Evolutionary conservation across 1,140 invertebrate genomes (phyloP).

Genomic region (Ceratosolen fusciceps): DNA sequence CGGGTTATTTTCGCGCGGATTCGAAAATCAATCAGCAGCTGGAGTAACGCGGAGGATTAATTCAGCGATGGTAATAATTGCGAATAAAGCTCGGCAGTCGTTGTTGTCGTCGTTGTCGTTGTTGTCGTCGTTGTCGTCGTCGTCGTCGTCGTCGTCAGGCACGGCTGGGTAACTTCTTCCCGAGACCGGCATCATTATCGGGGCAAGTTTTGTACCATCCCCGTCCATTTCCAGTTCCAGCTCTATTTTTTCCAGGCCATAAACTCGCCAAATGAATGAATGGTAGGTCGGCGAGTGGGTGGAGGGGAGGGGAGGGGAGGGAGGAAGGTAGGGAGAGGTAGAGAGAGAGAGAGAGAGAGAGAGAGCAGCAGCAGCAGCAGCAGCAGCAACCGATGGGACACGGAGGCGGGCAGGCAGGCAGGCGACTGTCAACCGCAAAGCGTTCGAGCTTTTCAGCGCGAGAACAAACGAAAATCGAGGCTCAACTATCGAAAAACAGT

Average conservation of each 20-base stretch:
- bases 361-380: too few species aligned
- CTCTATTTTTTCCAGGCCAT: constrained; percentile 30
- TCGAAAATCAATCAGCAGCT: too few species aligned
- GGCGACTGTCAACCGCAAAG: constrained; percentile 55
- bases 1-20: too few species aligned
- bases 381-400: too few species aligned
- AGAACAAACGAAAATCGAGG: constrained; percentile 54
- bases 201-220: constrained; percentile 24
- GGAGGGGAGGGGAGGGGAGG: too few species aligned
- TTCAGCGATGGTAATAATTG: too few species aligned
- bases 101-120: too few species aligned
- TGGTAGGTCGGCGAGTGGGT: too few species aligned
- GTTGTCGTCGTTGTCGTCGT: too few species aligned
- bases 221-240: background rate
- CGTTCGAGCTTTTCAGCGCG: constrained; percentile 52
- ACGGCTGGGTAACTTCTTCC: constrained; percentile 28
- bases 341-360: background rate
- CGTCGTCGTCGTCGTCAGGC: too few species aligned
- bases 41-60: too few species aligned
- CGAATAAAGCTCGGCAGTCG: too few species aligned
- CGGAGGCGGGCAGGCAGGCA: background rate
- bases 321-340: background rate
- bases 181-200: constrained; percentile 2
- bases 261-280: constrained; percentile 34
- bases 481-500: constrained; percentile 55